Percentiles rank a stretch among this genome's conserved stretches.
Conservation (phyloP, 2,888 invertebrate genomes). For the Luffia ferchaultella region DNA sequence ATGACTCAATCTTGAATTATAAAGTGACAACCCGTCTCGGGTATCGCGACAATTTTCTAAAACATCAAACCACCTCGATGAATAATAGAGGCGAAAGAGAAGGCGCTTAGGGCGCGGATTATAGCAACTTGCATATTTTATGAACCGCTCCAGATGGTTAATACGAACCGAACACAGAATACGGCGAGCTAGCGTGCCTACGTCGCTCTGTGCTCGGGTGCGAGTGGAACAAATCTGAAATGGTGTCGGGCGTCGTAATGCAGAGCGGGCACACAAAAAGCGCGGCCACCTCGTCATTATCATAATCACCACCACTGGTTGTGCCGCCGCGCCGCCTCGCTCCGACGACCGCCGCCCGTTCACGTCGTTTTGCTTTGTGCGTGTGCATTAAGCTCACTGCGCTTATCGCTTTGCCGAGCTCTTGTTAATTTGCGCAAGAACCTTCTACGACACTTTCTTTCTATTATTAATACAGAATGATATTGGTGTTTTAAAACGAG, state of each 20-base stretch:
- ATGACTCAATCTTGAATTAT: slow-evolving; percentile 44
- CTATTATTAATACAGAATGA: too few relatives aligned
- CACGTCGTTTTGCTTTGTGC: slow-evolving; percentile 60
- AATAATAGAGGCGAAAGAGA: slow-evolving; percentile 59
- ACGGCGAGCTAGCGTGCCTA: slow-evolving; percentile 20
- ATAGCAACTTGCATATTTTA: slow-evolving; percentile 63
- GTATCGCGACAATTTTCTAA: slow-evolving; percentile 60
- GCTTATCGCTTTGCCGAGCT: slow-evolving; percentile 12
- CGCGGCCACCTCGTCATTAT: slow-evolving; percentile 61
- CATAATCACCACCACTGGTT: slow-evolving; percentile 57
- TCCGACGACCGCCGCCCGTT: slow-evolving; percentile 47
- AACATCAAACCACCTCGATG: slow-evolving; percentile 61
- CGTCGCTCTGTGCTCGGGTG: slow-evolving; percentile 4
- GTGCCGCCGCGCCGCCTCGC: slow-evolving; percentile 8
- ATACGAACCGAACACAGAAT: slow-evolving; percentile 28
- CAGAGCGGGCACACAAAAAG: slow-evolving; percentile 48
- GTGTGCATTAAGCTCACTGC: slow-evolving; percentile 54
- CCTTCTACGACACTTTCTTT: not conserved
- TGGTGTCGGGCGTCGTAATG: slow-evolving; percentile 11
- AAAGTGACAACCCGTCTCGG: slow-evolving; percentile 44
- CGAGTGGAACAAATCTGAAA: not conserved
- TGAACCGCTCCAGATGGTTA: slow-evolving; percentile 48
- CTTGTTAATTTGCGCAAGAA: slow-evolving; percentile 36
- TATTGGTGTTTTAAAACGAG: too few relatives aligned
- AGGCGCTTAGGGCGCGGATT: slow-evolving; percentile 62